Conservation (phyloP, 1,140 invertebrate species). For the Drosophila athabasca region DNA sequence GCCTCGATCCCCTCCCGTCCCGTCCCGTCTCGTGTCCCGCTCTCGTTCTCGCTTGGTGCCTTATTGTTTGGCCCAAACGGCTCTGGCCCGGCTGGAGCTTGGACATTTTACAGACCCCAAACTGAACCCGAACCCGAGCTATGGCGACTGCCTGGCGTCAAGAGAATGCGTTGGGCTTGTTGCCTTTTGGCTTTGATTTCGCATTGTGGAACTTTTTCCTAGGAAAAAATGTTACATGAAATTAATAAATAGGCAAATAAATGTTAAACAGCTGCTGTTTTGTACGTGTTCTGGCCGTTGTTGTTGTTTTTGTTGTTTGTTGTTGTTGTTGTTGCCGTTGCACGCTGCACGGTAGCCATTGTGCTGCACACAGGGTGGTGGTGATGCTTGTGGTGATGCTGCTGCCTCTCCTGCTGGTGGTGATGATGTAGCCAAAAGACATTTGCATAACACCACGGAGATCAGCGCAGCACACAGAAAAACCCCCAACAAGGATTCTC, state of each 20-base stretch:
- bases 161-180: slow-evolving; percentile 81
- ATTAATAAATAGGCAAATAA: slow-evolving; percentile 83
- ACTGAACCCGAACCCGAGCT: slow-evolving; percentile 15
- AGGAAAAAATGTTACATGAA: slow-evolving; percentile 82
- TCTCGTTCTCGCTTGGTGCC: slow-evolving; percentile 29
- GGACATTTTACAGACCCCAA: slow-evolving; percentile 58
- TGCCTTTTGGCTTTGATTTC: slow-evolving; percentile 79
- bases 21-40: background rate
- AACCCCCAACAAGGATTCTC: slow-evolving; percentile 48
- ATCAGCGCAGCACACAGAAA: background rate
- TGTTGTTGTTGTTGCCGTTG: slow-evolving; percentile 38
- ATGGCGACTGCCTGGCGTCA: slow-evolving; percentile 78
- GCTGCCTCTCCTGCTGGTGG: slow-evolving; percentile 20
- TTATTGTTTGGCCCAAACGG: slow-evolving; percentile 63
- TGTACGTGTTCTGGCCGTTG: slow-evolving; percentile 62
- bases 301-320: slow-evolving; percentile 13
- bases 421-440: slow-evolving; percentile 59
- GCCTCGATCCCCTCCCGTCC: too few species aligned
- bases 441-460: slow-evolving; percentile 74
- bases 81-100: slow-evolving; percentile 68
- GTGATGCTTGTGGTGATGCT: background rate
- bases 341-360: slow-evolving; percentile 79
- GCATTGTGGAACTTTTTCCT: slow-evolving; percentile 77
- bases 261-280: slow-evolving; percentile 82
- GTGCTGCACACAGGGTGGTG: slow-evolving; percentile 79